These are phyloP conservation scores for Glaucidium brasilianum DNA, from an alignment of 2,113 vertebrate species.

Conservation along the genomic window DNA sequence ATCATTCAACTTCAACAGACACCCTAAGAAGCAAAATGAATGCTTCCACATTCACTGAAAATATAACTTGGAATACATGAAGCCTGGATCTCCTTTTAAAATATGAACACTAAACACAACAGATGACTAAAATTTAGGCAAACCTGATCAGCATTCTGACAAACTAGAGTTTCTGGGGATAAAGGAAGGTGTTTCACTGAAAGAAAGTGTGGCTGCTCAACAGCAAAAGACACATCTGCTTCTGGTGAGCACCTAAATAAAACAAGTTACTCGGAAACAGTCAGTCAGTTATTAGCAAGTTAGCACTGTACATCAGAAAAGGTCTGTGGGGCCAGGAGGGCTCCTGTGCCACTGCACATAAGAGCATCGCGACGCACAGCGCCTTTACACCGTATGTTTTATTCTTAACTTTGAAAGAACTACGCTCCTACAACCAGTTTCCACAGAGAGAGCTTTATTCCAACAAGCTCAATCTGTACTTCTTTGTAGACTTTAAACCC, in stretches of 20 bases:
- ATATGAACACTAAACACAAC: not conserved
- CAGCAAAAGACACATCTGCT: not conserved
- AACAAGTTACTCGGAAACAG: too few species aligned
- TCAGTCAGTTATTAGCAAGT: fast-evolving
- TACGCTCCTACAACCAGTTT: too few species aligned
- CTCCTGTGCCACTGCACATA: not conserved
- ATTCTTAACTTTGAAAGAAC: not conserved
- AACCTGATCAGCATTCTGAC: not conserved
- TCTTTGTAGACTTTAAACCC: not conserved
- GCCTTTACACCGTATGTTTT: fast-evolving
- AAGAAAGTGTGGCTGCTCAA: not conserved
- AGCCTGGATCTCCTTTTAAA: not conserved
- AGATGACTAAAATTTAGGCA: not conserved
- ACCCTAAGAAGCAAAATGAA: not conserved
- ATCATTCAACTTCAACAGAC: not conserved
- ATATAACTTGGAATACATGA: not conserved
- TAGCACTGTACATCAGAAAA: too few species aligned
- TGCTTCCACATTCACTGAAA: not conserved
- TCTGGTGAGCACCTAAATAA: not conserved
- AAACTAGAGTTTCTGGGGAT: not conserved
- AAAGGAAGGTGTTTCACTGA: not conserved
- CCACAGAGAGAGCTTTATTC: not conserved
- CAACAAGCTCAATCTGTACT: fast-evolving
- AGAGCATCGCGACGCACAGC: fast-evolving
- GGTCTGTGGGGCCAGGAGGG: fast-evolving